Evolutionary conservation across 2,888 invertebrate genomes (phyloP), one percentile per base, ranked within the genome.

Genomic region (Archips crataeganus): DNA sequence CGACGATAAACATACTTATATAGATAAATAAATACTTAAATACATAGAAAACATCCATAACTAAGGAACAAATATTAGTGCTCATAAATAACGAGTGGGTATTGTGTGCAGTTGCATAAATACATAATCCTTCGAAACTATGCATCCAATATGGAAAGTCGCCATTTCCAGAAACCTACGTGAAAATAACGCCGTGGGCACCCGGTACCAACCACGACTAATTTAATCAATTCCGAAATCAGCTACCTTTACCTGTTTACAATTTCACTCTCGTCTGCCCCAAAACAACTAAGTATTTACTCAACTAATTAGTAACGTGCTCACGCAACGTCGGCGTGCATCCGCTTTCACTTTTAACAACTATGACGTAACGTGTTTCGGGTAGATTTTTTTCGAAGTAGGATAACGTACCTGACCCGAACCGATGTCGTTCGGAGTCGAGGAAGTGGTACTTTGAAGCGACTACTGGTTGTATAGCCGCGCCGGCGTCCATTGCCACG

Each of bases 391-490:
- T 23, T 15, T 54, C 23, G 54, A 34, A 64, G 60, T 23, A 34
- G 23, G 42, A 47, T 32, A 54, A 34, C 59, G 80, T 86, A 96
- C 97, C 97, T 86, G 95, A 94, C 75, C 96, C 96, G 85, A 98
- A 97, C 77, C 94, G 93, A 79, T 95, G 95, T 75, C 93, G 89
- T 76, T 95, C 93, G 32, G 90, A 86, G 79, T 97, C 96, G 70
- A 97, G 90, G 86, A 97, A 97, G 79, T 96, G 96, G 89, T 98
- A 99, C 83, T 97, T 92, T 8, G 98, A 98, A 74, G 98, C 96
- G 36, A 98, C 98, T 0, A 99, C 96, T 0, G 99, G 99, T 84
- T 98, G 97, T 76, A 99, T 97, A 4, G 98, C 98, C 75, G 98
- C 96, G 84, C 96, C 96, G 5, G 97, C 97, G 78, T 96, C 96